Evolutionary conservation across 30 jellyfish, hydroid and myxozoan species (phyloP), one percentile per base, ranked within the genome.

Genomic region (Hydractinia symbiolongicarpus): DNA sequence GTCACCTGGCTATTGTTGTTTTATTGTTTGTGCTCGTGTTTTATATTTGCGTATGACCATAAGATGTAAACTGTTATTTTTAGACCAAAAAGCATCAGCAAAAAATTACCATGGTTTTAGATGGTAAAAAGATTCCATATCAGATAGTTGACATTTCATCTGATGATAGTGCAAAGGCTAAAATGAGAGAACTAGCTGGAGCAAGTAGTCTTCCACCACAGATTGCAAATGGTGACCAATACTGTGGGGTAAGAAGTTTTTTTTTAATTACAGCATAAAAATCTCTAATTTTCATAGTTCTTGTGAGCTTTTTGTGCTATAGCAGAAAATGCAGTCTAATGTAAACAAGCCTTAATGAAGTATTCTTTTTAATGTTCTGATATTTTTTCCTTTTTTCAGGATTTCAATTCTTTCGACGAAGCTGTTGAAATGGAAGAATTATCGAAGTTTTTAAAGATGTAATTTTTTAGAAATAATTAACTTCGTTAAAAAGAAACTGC

Each of bases 41-140:
- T 30, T 1, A 30, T 30, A 30, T 0, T 30, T 30, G 44, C 44
- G 44, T 30, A 2, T 30, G 44, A 30, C 44, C 44, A 30, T 30
- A 30, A 30, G 44, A 30, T 30, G 44, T 30, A 2, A 30, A 30
- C 44, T 30, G 44, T 30, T 30, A 30, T 30, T 30, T 30, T 67
- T 57, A 85, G 95, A 74, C 81, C 53, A 86, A 86, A 78, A 86
- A 86, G 66, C 83, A 82, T 13, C 95, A 86, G 50, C 95, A 86
- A 69, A 86, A 66, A 61, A 86, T 86, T 58, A 61, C 84, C n/a
- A 86, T 86, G 95, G 85, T 86, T 15, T 74, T 86, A 50, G 95
- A 86, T 72, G 85, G 93, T 50, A 86, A 86, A 69, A 86, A 86
- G 73, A 86, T 86, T 21, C 79, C 83, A 4, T 81, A 77, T 64